Evolutionary conservation across 2,797 vertebrate genomes (phyloP).

Genomic region (Pampus argenteus): DNA sequence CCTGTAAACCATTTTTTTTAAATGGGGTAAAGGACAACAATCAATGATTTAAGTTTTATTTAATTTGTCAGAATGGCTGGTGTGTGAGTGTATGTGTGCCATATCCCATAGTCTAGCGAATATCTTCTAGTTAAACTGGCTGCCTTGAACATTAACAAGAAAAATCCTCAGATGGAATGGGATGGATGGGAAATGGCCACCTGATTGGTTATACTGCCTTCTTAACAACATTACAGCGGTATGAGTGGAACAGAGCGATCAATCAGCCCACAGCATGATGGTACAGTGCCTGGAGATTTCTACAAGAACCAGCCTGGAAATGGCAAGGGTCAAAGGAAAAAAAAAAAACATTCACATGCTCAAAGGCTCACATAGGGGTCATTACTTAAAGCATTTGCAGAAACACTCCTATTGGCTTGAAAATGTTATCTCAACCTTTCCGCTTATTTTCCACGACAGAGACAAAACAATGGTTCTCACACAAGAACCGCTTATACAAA

Average conservation of each 20-base stretch:
- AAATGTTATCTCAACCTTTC: neutral
- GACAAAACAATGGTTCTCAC: neutral
- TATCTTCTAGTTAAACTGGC: constrained; percentile 46
- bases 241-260: constrained; percentile 35
- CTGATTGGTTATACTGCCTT: constrained; percentile 58
- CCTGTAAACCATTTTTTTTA: constrained; percentile 16
- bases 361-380: neutral
- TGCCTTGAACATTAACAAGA: constrained; percentile 51
- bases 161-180: constrained; percentile 31
- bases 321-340: constrained; percentile 5
- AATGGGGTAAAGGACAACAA: constrained; percentile 28
- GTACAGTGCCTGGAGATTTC: constrained; percentile 11
- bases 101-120: constrained; percentile 53
- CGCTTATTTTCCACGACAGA: neutral
- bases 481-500: neutral
- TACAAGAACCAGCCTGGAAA: constrained; percentile 19
- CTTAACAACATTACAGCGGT: constrained; percentile 59
- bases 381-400: neutral
- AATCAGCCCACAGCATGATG: constrained; percentile 34
- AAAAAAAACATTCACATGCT: constrained; percentile 2
- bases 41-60: constrained; percentile 49
- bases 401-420: neutral
- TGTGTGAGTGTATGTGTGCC: constrained; percentile 15
- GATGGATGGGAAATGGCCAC: constrained; percentile 52
- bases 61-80: constrained; percentile 24